Evolutionary conservation across 1,140 invertebrate species (phyloP).

Genomic region (Solenopsis invicta): DNA sequence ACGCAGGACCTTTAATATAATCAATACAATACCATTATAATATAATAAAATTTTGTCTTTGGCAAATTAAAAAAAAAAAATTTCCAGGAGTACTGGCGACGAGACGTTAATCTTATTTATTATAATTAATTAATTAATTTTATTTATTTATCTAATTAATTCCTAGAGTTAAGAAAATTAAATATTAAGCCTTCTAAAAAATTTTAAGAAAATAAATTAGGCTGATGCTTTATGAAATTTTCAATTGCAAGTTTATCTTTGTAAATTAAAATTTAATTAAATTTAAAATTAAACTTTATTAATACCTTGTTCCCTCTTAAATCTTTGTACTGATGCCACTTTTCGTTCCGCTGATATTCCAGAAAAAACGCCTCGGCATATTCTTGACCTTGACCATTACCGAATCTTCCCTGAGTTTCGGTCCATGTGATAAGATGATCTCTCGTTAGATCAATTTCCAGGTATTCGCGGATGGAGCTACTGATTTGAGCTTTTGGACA

Average conservation of each 20-base stretch:
- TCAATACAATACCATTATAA: not conserved
- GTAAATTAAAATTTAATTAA: not conserved
- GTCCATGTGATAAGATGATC: constrained; percentile 95
- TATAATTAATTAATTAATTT: not conserved
- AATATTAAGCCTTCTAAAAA: not conserved
- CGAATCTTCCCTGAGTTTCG: constrained; percentile 97
- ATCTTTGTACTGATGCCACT: constrained; percentile 94
- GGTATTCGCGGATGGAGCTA: constrained; percentile 92
- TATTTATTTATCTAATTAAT: not conserved
- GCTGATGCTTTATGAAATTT: not conserved
- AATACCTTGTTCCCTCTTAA: constrained; percentile 91
- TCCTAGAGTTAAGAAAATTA: not conserved
- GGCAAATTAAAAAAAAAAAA: not conserved
- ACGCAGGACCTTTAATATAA: constrained; percentile 91
- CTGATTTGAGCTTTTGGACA: constrained; percentile 94
- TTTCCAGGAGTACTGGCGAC: not conserved
- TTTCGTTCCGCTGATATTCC: constrained; percentile 93
- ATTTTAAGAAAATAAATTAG: not conserved
- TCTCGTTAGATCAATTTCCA: constrained; percentile 94
- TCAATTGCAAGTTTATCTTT: not conserved
- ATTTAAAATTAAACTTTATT: constrained; percentile 1
- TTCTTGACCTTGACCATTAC: constrained; percentile 97
- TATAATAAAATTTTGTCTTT: not conserved
- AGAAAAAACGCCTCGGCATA: constrained; percentile 94
- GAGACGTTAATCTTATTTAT: no score